Percentiles rank a stretch among this genome's conserved stretches.
These are phyloP conservation scores for Stigmatopora argus DNA, from an alignment of 2,113 vertebrate genomes.

Conservation along the genomic window DNA sequence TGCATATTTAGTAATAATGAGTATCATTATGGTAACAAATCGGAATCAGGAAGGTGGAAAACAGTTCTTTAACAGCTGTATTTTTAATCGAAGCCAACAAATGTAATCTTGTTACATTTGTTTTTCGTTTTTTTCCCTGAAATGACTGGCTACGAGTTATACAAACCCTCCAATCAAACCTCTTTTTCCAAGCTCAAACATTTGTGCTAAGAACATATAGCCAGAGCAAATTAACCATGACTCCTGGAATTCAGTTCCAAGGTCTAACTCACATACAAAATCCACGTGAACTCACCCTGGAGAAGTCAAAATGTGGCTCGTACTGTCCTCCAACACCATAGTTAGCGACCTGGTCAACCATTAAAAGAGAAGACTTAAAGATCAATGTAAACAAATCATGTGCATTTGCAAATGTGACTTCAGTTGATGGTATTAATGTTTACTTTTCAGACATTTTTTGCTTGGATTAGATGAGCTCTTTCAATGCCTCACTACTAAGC, in stretches of 20 bases:
- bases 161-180: not conserved
- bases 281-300: slow-evolving; percentile 79
- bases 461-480: too few species aligned
- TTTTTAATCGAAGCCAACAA: not conserved
- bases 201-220: not conserved
- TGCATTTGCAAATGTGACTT: not conserved
- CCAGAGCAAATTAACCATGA: not conserved
- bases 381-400: not conserved
- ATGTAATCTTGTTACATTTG: not conserved
- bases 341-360: slow-evolving; percentile 83
- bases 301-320: slow-evolving; percentile 96
- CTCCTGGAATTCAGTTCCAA: not conserved
- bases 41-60: too few species aligned
- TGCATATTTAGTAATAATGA: too few species aligned
- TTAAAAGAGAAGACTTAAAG: slow-evolving; percentile 3
- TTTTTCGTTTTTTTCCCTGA: not conserved
- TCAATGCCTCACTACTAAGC: too few species aligned
- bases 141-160: not conserved
- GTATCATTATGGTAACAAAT: too few species aligned
- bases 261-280: not conserved
- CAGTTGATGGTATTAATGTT: too few species aligned
- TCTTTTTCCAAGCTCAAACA: not conserved
- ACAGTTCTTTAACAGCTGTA: too few species aligned
- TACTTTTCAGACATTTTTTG: too few species aligned
- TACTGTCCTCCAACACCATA: slow-evolving; percentile 98